Base-by-base conservation (phyloP, 2,113 vertebrate species). In the Pantherophis guttatus region DNA sequence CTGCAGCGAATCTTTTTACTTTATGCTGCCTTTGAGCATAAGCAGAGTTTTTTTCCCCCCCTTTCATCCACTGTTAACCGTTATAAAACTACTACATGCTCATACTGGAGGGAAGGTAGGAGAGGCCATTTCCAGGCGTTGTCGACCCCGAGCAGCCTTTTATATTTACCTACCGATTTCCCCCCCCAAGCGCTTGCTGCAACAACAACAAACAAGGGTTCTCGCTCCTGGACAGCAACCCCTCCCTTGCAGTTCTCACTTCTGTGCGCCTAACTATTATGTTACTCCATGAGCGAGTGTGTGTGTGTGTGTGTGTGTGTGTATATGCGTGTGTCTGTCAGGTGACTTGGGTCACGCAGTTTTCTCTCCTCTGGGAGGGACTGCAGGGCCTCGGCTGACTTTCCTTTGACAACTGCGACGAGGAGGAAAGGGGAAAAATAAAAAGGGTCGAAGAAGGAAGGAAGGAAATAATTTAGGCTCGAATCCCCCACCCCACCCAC, bases 261-360 rank as follows among this genome's bases (percentile, higher is more conserved):
- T 52, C 75, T 86, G 75, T 23, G 70, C 55, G 89, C 33, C n/a
- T 52, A 75, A 91, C 92, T 93, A 90, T 59, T 86, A 39, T 62
- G 89, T 87, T 90, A 96, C 93, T 95, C 94, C 89, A 88, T 93
- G 24, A 58, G 65, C 62, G 91, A 26, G 93, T 44, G 93, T 87
- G 92, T 92, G 92, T 44, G 44, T 44, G 57, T 94, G 15, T n/a
- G 62, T 39, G 93, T 44, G 93, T 87, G 92, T 92, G 91, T 48
- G 44, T 48, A 65, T 94, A n/a, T n/a, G 65, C 65, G 75, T 81
- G n/a, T 81, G 75, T 19, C 96, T 97, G 97, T 98, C 98, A 98
- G 98, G 97, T 98, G 98, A 98, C 97, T 97, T 94, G 97, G 97
- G 97, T 97, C 97, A 98, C 97, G 97, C 97, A 95, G 97, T 91